phyloP scores from a whole-genome alignment of 2,113 vertebrate species.

The Ranitomeya imitator region DNA sequence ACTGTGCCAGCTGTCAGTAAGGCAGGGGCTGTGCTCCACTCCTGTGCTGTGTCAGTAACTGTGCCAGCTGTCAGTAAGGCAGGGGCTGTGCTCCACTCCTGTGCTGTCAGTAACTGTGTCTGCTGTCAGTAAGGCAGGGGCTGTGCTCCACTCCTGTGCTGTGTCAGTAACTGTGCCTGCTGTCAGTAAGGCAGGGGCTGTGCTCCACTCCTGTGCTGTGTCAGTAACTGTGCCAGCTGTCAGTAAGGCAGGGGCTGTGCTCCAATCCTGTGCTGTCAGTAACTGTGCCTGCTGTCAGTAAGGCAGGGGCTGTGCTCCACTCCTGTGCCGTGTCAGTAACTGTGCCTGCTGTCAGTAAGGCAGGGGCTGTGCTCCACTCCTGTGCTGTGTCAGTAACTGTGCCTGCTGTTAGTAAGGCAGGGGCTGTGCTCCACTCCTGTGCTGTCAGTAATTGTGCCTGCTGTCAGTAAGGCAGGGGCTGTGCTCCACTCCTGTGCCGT shows the following conservation, averaged over 20 bases:
- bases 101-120: not conserved
- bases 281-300: not conserved
- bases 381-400: not conserved
- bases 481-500: no score
- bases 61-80: no score
- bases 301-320: no score
- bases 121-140: not conserved
- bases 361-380: not conserved
- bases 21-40: not conserved
- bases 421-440: not conserved
- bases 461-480: not conserved
- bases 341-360: no score
- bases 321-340: no score
- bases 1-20: no score
- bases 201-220: not conserved
- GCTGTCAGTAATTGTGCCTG: not conserved
- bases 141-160: no score
- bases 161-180: no score
- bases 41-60: not conserved
- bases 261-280: not conserved
- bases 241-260: not conserved
- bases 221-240: no score
- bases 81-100: not conserved
- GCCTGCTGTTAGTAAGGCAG: no score
- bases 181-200: not conserved